Percentiles rank a stretch among this genome's conserved stretches.
Evolutionary conservation across 1,140 invertebrate species (phyloP).

Genomic region (Atta texana): DNA sequence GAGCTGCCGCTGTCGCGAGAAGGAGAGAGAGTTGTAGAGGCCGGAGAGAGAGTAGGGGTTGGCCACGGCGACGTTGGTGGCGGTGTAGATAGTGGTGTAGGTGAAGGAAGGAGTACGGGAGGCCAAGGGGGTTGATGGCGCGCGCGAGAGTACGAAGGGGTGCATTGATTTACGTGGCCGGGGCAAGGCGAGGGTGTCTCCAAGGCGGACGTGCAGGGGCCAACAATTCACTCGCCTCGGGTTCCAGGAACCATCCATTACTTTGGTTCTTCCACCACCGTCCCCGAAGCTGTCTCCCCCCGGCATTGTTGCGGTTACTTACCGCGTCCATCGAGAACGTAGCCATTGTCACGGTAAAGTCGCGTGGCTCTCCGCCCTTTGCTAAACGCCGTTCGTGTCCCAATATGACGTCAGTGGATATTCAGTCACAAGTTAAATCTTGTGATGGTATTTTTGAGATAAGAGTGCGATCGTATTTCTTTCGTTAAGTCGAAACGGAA

Average conservation of each 20-base stretch:
- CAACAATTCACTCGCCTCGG: conserved; percentile 86
- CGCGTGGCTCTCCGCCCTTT: conserved; percentile 43
- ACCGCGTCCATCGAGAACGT: conserved; percentile 67
- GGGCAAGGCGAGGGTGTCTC: conserved; percentile 82
- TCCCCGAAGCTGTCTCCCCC: conserved; percentile 55
- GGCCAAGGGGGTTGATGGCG: conserved; percentile 69
- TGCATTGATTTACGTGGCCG: conserved; percentile 85
- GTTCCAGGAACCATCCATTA: conserved; percentile 85
- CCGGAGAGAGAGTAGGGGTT: conserved; percentile 48
- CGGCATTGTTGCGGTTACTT: conserved; percentile 85
- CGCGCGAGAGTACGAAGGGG: conserved; percentile 74
- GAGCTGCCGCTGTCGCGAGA: conserved; percentile 22
- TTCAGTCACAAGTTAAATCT: neutral
- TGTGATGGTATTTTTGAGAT: neutral
- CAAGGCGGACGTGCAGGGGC: conserved; percentile 82
- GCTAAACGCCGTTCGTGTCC: conserved; percentile 36
- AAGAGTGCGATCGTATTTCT: neutral
- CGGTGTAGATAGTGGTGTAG: conserved; percentile 46
- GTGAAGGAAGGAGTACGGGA: conserved; percentile 43
- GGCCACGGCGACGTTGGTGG: conserved; percentile 30
- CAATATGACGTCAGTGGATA: conserved; percentile 23
- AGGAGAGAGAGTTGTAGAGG: conserved; percentile 49
- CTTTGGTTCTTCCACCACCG: conserved; percentile 71
- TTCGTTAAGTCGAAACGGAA: neutral
- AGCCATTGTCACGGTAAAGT: conserved; percentile 51